phyloP scores from a whole-genome alignment of 2,113 vertebrate species.

The Empidonax alnorum region DNA sequence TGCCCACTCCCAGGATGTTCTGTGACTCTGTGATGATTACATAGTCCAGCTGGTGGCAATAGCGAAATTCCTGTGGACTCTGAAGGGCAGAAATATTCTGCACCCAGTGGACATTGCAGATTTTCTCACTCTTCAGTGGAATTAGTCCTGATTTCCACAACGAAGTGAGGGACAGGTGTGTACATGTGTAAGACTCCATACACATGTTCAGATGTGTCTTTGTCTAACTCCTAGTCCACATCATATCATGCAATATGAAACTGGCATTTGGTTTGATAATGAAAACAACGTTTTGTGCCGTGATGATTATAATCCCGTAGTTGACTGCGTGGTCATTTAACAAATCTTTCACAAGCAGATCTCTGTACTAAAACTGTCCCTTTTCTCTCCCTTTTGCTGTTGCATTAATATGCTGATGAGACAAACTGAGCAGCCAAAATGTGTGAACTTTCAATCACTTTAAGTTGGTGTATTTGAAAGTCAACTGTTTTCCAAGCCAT shows the following conservation, averaged over 20 bases:
- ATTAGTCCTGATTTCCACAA: not conserved
- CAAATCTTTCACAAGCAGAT: not conserved
- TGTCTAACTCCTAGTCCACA: not conserved
- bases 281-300: not conserved
- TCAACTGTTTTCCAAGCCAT: conserved; percentile 44
- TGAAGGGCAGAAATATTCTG: not conserved
- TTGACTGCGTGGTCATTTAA: not conserved
- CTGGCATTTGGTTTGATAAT: not conserved
- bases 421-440: not conserved
- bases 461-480: conserved; percentile 31
- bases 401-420: not conserved
- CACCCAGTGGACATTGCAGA: not conserved
- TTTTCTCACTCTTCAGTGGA: not conserved
- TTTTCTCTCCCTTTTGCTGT: not conserved
- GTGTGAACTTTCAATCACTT: conserved; percentile 46
- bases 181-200: not conserved
- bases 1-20: not conserved
- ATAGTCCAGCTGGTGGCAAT: not conserved
- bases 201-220: not conserved
- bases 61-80: not conserved
- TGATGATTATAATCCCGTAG: not conserved
- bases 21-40: not conserved
- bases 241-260: rapidly evolving
- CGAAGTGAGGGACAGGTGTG: not conserved
- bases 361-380: not conserved